Percentiles rank a stretch among this genome's conserved stretches.
These are phyloP conservation scores for Erynnis tages DNA, from an alignment of 2,888 invertebrate genomes.

Conservation along the genomic window DNA sequence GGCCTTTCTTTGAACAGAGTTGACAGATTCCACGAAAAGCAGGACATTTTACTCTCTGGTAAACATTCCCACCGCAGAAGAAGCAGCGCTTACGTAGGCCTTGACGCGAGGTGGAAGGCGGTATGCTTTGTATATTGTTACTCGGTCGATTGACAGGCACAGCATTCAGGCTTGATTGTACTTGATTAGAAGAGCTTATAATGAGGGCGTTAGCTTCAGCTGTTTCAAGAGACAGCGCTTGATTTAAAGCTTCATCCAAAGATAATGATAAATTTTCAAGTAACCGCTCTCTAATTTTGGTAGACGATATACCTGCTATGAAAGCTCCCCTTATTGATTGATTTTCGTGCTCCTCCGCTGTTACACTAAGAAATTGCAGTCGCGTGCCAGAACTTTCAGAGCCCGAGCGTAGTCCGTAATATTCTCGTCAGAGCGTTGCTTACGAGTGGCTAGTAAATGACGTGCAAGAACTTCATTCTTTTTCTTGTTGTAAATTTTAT, in stretches of 20 bases:
- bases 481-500: not conserved
- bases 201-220: not conserved
- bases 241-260: not conserved
- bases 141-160: not conserved
- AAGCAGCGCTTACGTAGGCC: not conserved
- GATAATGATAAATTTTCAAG: not conserved
- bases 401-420: not conserved
- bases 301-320: not conserved
- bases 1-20: not conserved
- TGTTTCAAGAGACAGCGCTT: not conserved
- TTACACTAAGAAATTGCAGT: not conserved
- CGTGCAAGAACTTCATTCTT: not conserved
- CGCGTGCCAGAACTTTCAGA: not conserved
- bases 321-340: not conserved
- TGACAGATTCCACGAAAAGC: not conserved
- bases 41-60: not conserved
- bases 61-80: not conserved
- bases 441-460: not conserved
- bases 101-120: not conserved
- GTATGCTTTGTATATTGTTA: not conserved
- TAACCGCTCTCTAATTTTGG: not conserved
- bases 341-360: not conserved
- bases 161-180: too few relatives aligned
- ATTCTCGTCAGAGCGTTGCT: not conserved
- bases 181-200: too few relatives aligned